Conservation (phyloP, 2,797 vertebrate genomes). For the Characodon lateralis region DNA sequence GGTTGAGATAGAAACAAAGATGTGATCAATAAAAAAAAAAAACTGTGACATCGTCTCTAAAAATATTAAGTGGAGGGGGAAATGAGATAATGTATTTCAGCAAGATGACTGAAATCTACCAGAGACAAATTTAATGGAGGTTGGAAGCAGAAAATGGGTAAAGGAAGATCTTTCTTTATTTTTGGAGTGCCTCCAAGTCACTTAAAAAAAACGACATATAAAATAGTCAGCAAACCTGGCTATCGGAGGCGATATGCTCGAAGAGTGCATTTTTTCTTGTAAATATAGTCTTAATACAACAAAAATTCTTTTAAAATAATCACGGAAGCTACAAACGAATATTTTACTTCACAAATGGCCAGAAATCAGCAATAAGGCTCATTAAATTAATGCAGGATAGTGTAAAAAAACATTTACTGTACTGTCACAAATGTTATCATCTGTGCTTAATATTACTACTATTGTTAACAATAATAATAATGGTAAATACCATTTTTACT, state of each 20-base stretch:
- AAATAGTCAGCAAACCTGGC: background rate
- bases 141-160: background rate
- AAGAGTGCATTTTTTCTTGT: background rate
- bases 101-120: background rate
- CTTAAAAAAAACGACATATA: background rate
- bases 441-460: background rate
- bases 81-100: background rate
- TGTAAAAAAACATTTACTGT: background rate
- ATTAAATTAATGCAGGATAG: conserved; percentile 6
- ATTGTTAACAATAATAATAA: background rate
- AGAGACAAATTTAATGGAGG: background rate
- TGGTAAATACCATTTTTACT: background rate
- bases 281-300: background rate
- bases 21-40: conserved; percentile 1
- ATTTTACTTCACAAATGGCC: background rate
- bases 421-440: conserved; percentile 1
- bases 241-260: background rate
- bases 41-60: background rate
- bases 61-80: background rate
- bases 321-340: conserved; percentile 6
- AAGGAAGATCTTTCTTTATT: background rate
- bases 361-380: conserved; percentile 1
- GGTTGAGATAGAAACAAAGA: conserved; percentile 12
- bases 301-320: background rate
- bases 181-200: background rate